Conservation (phyloP, 2,888 invertebrate genomes). For the Trachelus iudaicus region DNA sequence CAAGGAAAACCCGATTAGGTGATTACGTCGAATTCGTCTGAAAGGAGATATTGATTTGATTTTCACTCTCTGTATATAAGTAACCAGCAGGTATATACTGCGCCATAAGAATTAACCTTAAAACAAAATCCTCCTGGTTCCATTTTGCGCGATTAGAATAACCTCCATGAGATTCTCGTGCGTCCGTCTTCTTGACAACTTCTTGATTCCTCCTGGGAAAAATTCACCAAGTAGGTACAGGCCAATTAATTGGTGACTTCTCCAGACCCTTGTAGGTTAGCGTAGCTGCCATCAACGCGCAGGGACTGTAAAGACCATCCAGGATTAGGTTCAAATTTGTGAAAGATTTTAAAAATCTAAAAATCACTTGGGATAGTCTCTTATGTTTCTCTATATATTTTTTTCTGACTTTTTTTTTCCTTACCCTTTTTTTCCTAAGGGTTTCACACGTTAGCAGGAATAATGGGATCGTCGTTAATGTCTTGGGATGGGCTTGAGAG, state of each 20-base stretch:
- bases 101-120: neutral
- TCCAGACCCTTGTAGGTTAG: neutral
- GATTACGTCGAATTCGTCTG: too few relatives aligned
- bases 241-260: neutral
- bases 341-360: neutral
- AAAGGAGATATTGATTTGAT: too few relatives aligned
- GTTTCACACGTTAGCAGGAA: neutral
- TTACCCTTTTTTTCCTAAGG: neutral
- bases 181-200: neutral
- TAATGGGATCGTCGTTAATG: neutral
- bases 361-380: neutral
- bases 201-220: neutral
- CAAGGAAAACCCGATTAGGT: too few relatives aligned
- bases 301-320: neutral
- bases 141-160: neutral
- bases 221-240: neutral
- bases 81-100: neutral
- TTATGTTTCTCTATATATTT: neutral
- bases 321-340: neutral
- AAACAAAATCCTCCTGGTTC: neutral
- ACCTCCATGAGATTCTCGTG: neutral
- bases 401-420: neutral
- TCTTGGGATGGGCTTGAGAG: neutral
- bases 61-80: neutral
- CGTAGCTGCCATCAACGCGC: neutral